These are phyloP conservation scores for Neodiprion fabricii DNA, from an alignment of 1,140 invertebrate species.

Conservation along the genomic window DNA sequence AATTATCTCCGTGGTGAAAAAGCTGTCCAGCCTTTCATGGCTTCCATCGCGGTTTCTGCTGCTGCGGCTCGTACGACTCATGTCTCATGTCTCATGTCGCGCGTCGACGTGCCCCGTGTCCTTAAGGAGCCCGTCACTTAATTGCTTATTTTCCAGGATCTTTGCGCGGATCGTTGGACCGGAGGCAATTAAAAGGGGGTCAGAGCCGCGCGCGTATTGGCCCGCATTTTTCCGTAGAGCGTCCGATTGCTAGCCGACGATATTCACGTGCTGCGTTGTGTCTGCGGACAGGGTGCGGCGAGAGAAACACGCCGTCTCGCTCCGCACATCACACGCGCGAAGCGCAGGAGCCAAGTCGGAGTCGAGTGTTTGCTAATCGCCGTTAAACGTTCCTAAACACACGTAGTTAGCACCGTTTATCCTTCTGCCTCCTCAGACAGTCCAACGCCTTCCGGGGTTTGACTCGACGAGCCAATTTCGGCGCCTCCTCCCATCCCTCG, in stretches of 20 bases:
- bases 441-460: not conserved
- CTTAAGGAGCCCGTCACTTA: conserved; percentile 38
- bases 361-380: conserved; percentile 1
- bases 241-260: too few relatives aligned
- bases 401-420: conserved; percentile 7
- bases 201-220: not conserved
- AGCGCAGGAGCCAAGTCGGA: not conserved
- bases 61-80: not conserved
- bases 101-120: conserved; percentile 26
- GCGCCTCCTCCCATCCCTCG: too few relatives aligned
- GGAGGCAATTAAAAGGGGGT: not conserved
- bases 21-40: conserved; percentile 34
- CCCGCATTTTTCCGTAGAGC: too few relatives aligned
- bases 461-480: not conserved
- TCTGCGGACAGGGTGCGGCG: too few relatives aligned
- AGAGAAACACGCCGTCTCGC: too few relatives aligned
- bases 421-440: not conserved
- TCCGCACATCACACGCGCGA: too few relatives aligned
- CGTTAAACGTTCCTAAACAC: not conserved
- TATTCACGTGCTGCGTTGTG: too few relatives aligned
- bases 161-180: conserved; percentile 31
- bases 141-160: conserved; percentile 45
- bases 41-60: conserved; percentile 8
- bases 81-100: conserved; percentile 4
- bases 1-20: conserved; percentile 36